These are phyloP conservation scores for Phataginus tricuspis DNA, from an alignment of 2,797 vertebrate genomes.

Conservation along the genomic window DNA sequence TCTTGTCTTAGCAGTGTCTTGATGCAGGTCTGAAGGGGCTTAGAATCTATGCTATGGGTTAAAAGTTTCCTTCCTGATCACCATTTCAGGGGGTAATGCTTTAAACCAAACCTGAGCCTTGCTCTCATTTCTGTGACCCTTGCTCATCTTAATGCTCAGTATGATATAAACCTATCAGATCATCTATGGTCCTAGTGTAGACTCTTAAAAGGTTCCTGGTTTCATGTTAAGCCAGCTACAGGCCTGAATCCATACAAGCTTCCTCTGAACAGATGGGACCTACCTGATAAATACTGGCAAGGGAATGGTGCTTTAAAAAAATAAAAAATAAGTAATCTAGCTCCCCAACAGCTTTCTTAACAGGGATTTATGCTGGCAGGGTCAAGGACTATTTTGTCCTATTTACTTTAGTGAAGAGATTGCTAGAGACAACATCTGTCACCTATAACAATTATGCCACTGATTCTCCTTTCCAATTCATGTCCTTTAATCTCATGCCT, in stretches of 20 bases:
- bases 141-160: neutral
- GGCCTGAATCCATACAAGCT: constrained; percentile 19
- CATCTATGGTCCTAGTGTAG: constrained; percentile 2
- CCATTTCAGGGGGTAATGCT: neutral
- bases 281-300: constrained; percentile 18
- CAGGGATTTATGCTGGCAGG: neutral
- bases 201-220: neutral
- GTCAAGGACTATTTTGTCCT: neutral
- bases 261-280: neutral
- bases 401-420: neutral
- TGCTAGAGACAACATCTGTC: neutral
- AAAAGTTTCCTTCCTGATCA: neutral
- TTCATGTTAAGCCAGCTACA: neutral
- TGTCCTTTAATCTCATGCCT: constrained; percentile 2
- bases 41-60: neutral
- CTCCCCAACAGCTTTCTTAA: constrained; percentile 5
- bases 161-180: constrained; percentile 10
- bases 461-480: neutral
- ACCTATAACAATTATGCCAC: neutral
- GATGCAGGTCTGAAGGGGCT: neutral
- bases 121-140: neutral
- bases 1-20: neutral
- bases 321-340: neutral
- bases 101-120: neutral
- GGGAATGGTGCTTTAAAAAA: constrained; percentile 26